Evolutionary conservation across 2,113 vertebrate species (phyloP), one percentile per base, ranked within the genome.

Genomic region (Morone saxatilis): DNA sequence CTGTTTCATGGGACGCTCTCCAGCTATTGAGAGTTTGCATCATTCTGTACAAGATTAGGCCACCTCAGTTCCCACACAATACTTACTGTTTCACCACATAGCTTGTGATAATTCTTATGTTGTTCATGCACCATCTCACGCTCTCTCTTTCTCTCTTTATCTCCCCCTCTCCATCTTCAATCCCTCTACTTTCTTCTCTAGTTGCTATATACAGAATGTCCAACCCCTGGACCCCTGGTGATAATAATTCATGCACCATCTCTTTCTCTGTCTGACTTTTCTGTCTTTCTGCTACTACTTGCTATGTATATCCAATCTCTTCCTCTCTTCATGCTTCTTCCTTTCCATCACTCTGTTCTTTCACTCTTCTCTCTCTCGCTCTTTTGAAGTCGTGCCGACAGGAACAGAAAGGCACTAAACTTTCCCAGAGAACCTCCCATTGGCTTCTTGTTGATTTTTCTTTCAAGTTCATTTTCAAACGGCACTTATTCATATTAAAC

Each of bases 51-150:
- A 90, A 96, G 95, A 95, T 96, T 95, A 96, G 93, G 92, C 94
- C 94, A 95, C 92, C 93, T 94, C 90, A 82, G 96, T 97, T 97
- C 97, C 96, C 97, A 97, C 96, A 97, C 95, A 95, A 94, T 93
- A 90, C 96, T 97, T 95, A 96, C 93, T 94, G 95, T 91, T 95
- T 96, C 95, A 97, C 96, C 97, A 96, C 96, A 94, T 90, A 93
- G 93, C 94, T 96, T 94, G 95, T 96, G 95, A 96, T 96, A 96
- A 96, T 96, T 97, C 95, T 59, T 45, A 78, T 71, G 72, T 84
- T 67, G 51, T 96, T 97, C 92, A 93, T 77, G 54, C 51, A 93
- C 90, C 91, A 90, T 92, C 56, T 95, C 87, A 95, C 41, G 69
- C 47, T 92, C 95, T 47, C 59, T 36, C 95, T 95, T 43, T 74